A percentile compares a stretch with the other conserved stretches of the same genome.
Conservation (phyloP, 1,140 invertebrate species). For the Aricia agestis region DNA sequence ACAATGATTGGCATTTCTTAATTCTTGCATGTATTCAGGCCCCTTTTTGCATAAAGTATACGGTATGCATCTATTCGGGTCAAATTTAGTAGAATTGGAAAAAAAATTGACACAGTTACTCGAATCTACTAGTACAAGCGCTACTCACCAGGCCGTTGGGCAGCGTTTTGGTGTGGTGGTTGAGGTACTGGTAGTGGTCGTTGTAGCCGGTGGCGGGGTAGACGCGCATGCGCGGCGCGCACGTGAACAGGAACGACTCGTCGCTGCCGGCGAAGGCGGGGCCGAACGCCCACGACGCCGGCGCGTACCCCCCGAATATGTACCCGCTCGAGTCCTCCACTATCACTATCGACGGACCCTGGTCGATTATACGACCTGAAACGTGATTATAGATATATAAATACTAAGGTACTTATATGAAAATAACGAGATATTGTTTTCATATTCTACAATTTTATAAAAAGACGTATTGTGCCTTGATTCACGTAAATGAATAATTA, state of each 20-base stretch:
- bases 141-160: constrained; percentile 90
- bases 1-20: no score
- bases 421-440: no score
- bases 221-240: constrained; percentile 85
- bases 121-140: no score
- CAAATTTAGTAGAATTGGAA: no score
- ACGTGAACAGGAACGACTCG: constrained; percentile 88
- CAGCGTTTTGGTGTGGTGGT: constrained; percentile 91
- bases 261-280: constrained; percentile 80
- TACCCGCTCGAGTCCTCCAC: constrained; percentile 88
- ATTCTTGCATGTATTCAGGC: no score
- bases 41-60: no score
- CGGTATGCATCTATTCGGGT: no score
- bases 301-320: constrained; percentile 92
- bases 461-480: no score
- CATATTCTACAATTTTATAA: no score
- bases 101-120: no score
- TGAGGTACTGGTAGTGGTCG: constrained; percentile 93
- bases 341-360: constrained; percentile 86
- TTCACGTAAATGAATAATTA: no score
- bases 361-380: constrained; percentile 83
- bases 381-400: neutral
- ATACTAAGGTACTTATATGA: no score
- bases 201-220: constrained; percentile 89
- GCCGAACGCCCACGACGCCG: constrained; percentile 81